A percentile compares a stretch with the other conserved stretches of the same genome.
Conservation (phyloP, 2,113 vertebrate species). For the Hydrochoerus hydrochaeris region DNA sequence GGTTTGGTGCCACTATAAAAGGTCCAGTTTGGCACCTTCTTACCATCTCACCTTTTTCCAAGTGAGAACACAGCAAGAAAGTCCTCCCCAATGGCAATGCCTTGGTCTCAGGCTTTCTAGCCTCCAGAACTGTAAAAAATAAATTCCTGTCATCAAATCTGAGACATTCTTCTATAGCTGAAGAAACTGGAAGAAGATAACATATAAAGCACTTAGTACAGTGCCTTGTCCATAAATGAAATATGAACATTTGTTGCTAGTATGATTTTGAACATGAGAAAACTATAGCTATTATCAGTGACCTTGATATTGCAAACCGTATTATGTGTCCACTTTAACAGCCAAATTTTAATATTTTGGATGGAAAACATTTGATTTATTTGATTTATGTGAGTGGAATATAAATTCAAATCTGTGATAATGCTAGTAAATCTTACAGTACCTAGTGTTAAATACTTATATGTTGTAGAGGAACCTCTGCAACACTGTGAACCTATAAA, state of each 20-base stretch:
- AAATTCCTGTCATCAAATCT: background rate
- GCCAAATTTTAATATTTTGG: background rate
- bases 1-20: background rate
- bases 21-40: background rate
- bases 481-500: background rate
- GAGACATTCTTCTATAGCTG: background rate
- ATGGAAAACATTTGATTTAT: background rate
- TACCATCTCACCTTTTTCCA: background rate
- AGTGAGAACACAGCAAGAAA: background rate
- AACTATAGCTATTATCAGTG: background rate
- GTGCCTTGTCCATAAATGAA: background rate
- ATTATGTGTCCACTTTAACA: background rate
- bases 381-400: constrained; percentile 13
- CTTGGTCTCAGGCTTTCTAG: background rate
- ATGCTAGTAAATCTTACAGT: constrained; percentile 6
- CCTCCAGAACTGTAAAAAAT: background rate
- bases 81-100: rapidly evolving
- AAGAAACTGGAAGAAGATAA: background rate
- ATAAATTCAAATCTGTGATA: background rate
- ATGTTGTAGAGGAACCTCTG: background rate
- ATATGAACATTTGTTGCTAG: background rate
- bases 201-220: background rate
- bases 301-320: background rate
- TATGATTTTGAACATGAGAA: background rate
- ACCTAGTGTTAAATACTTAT: constrained; percentile 19